phyloP scores from a whole-genome alignment of 2,113 vertebrate genomes.

The Garra rufa region DNA sequence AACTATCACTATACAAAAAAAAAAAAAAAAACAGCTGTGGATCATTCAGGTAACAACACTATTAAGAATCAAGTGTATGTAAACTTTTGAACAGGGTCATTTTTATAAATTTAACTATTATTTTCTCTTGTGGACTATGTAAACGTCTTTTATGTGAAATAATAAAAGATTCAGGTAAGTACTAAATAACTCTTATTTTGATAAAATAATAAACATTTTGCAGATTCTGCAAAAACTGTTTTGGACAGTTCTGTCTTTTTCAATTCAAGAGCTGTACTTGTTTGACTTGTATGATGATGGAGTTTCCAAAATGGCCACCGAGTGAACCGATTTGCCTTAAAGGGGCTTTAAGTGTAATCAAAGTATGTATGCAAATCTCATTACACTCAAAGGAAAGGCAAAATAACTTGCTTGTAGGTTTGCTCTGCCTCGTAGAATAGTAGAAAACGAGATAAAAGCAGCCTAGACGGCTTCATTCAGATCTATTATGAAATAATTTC shows the following conservation, averaged over 20 bases:
- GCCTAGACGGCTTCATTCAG: conserved; percentile 39
- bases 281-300: not conserved
- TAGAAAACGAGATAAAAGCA: conserved; percentile 36
- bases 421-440: conserved; percentile 10
- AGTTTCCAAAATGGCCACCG: not conserved
- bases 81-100: too few species aligned
- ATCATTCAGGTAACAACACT: too few species aligned
- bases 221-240: too few species aligned
- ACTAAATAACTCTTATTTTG: too few species aligned
- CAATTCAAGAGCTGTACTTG: not conserved
- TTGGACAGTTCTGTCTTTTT: not conserved
- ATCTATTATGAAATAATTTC: conserved; percentile 35
- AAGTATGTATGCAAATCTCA: conserved; percentile 25
- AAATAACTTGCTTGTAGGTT: conserved; percentile 6
- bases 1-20: too few species aligned
- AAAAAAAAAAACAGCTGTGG: too few species aligned
- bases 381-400: conserved; percentile 33
- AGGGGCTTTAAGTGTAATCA: conserved; percentile 28
- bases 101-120: too few species aligned
- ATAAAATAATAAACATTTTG: too few species aligned
- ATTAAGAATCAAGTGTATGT: too few species aligned
- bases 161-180: too few species aligned
- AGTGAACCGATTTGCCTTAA: not conserved
- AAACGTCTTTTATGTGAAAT: too few species aligned
- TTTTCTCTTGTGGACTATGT: too few species aligned